A percentile compares a stretch with the other conserved stretches of the same genome.
These are phyloP conservation scores for Chaetodon trifascialis DNA, from an alignment of 2,113 vertebrate genomes.

Conservation along the genomic window DNA sequence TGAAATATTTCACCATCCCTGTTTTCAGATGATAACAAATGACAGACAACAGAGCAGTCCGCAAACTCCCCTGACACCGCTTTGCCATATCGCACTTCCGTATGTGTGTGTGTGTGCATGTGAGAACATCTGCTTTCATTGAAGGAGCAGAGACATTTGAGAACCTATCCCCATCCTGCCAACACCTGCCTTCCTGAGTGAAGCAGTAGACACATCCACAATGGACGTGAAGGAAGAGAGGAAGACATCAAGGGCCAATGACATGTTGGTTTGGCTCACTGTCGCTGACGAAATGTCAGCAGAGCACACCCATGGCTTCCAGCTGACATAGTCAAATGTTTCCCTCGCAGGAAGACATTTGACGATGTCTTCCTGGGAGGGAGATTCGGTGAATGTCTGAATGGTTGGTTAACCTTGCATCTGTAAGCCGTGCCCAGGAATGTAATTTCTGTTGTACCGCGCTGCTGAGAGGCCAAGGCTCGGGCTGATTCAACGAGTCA, in stretches of 20 bases:
- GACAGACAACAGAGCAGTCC: conserved; percentile 60
- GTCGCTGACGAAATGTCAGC: conserved; percentile 80
- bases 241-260: conserved; percentile 72
- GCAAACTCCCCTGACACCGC: conserved; percentile 59
- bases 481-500: conserved; percentile 11
- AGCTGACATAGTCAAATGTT: background rate
- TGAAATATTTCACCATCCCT: conserved; percentile 64
- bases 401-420: conserved; percentile 59
- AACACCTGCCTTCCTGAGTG: conserved; percentile 73
- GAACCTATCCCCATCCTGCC: conserved; percentile 73
- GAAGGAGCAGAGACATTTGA: conserved; percentile 71
- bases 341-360: too few relatives aligned
- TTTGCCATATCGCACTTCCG: conserved; percentile 15
- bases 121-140: conserved; percentile 63
- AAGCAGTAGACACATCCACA: conserved; percentile 69
- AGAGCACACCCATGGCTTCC: conserved; percentile 28
- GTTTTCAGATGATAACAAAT: conserved; percentile 78
- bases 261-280: conserved; percentile 73
- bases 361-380: conserved; percentile 38
- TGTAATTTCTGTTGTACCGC: conserved; percentile 58
- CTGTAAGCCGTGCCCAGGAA: conserved; percentile 32
- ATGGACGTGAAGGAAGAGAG: conserved; percentile 55
- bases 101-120: conserved; percentile 6
- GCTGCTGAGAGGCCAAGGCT: conserved; percentile 40
- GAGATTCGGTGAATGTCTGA: conserved; percentile 33